Evolutionary conservation across 2,797 vertebrate genomes (phyloP).

Genomic region (Dendrocincla tyrannina): DNA sequence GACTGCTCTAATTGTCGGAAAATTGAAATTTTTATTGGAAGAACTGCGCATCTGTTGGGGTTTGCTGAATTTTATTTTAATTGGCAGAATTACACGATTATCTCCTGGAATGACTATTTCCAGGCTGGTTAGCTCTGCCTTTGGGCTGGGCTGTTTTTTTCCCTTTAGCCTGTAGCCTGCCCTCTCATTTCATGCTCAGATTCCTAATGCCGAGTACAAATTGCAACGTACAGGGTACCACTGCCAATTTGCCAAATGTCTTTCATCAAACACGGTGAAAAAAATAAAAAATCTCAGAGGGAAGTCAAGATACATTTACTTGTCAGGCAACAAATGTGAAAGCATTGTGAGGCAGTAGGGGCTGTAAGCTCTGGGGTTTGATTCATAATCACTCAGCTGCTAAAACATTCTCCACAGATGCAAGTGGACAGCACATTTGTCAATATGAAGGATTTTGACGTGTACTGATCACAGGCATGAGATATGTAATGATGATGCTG

Average conservation of each 20-base stretch:
- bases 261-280: constrained; percentile 85
- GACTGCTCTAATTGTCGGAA: not conserved
- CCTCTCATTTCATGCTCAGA: constrained; percentile 77
- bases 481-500: constrained; percentile 95
- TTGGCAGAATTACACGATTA: not conserved
- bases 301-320: constrained; percentile 88
- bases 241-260: constrained; percentile 94
- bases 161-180: constrained; percentile 69
- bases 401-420: constrained; percentile 99
- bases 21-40: not conserved
- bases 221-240: constrained; percentile 83
- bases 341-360: constrained; percentile 74
- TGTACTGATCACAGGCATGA: constrained; percentile 97
- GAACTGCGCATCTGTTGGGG: not conserved
- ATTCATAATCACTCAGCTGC: constrained; percentile 99
- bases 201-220: constrained; percentile 81
- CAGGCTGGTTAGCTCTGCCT: constrained; percentile 51
- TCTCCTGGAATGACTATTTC: constrained; percentile 59
- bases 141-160: not conserved
- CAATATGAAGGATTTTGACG: constrained; percentile 99
- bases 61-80: not conserved
- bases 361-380: constrained; percentile 88
- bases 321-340: constrained; percentile 86
- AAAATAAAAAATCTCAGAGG: constrained; percentile 82
- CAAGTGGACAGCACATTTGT: constrained; percentile 98